Conservation (phyloP, 1,140 invertebrate genomes). For the Apis laboriosa region DNA sequence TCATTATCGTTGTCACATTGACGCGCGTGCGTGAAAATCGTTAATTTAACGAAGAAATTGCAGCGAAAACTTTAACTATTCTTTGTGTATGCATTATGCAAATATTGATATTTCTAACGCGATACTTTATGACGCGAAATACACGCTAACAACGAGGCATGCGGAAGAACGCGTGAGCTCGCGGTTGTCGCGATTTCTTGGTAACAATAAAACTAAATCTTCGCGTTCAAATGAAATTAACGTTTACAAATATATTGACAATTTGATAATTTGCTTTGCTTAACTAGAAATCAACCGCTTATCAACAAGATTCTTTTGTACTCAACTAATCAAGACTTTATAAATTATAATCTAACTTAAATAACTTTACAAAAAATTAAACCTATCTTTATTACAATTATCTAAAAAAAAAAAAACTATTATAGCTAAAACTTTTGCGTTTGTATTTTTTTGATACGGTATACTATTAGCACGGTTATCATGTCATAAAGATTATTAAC, state of each 20-base stretch:
- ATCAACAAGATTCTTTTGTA: too few relatives aligned
- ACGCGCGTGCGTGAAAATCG: neutral
- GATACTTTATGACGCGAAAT: neutral
- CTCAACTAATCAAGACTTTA: too few relatives aligned
- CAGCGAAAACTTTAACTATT: neutral
- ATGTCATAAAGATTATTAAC: neutral
- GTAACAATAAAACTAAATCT: neutral
- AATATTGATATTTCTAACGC: conserved; percentile 5
- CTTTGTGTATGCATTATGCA: conserved; percentile 2
- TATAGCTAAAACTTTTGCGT: too few relatives aligned
- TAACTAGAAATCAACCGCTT: too few relatives aligned
- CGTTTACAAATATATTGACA: neutral
- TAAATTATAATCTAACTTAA: too few relatives aligned
- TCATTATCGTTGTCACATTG: neutral
- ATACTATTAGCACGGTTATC: too few relatives aligned
- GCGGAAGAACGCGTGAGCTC: neutral
- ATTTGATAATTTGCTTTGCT: neutral
- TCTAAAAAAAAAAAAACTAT: too few relatives aligned
- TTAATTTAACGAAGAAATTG: conserved; percentile 4
- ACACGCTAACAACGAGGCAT: neutral
- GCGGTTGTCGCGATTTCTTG: neutral
- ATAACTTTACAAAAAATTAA: too few relatives aligned
- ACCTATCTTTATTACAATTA: too few relatives aligned
- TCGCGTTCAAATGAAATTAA: neutral
- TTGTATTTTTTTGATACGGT: too few relatives aligned